Base-by-base conservation (phyloP, 2,797 vertebrate genomes). In the Molossus molossus region DNA sequence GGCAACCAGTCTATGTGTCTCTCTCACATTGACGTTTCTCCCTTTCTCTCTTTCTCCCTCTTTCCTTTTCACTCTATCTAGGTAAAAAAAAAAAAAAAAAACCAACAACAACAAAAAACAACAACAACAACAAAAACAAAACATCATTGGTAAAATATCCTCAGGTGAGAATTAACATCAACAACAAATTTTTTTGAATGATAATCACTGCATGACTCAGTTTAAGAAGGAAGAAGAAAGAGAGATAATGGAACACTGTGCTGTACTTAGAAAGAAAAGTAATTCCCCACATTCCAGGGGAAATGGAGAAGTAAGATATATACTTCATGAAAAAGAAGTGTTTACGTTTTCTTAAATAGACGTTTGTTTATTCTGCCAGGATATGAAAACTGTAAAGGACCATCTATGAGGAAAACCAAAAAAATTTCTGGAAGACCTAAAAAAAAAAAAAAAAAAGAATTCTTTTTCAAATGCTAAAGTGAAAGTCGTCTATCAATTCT, bases 331-430 rank as follows among this genome's bases (percentile, higher is more conserved):
- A 91, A 29, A 11, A 1, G 58, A 82, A 33, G 15, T 20, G 1
- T 83, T 23, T n/a, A 90, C 69, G 23, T 76, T 4, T 27, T 87
- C 76, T 37, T 69, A 62, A 80, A 81, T 97, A 58, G 94, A 96
- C 29, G 6, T 1, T 21, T 14, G 33, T 62, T 48, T 82, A 62
- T 7, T 1, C 45, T 84, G 58, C 10, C 8, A 92, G 80, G 70
- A 91, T 73, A 89, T 17, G 17, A 27, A 60, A 55, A 58, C 20
- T 70, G 15, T 79, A 81, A 94, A 70, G 60, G 17, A 95, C 23
- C 1, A 79, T 18, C 60, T 27, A 50, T n/a, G 5, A 57, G 91
- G 21, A 94, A 69, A 73, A 45, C 40, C 40, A 33, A 84, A 60
- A 17, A 69, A 80, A 10, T 6, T 6, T 12, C 6, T 53, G 13